Evolutionary conservation across 92 coral and sea anemone species (phyloP).

Genomic region (Zoanthus sociatus): DNA sequence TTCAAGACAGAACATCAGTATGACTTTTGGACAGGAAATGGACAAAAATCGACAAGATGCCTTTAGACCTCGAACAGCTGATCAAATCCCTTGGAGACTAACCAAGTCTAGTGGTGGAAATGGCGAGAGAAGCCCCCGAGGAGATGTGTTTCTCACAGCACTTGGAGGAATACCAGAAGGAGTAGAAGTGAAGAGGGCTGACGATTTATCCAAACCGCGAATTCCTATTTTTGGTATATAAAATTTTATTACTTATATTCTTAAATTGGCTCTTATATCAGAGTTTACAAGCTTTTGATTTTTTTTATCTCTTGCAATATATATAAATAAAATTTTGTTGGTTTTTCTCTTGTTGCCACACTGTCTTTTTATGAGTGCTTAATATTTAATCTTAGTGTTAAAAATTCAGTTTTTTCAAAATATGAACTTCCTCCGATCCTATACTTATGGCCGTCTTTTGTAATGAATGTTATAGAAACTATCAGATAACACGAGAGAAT

Average conservation of each 20-base stretch:
- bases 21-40: slow-evolving; percentile 79
- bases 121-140: slow-evolving; percentile 69
- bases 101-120: slow-evolving; percentile 76
- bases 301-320: background rate
- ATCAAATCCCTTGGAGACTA: slow-evolving; percentile 98
- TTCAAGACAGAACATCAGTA: slow-evolving; percentile 74
- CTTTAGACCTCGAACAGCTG: slow-evolving; percentile 95
- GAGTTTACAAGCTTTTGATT: background rate
- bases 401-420: background rate
- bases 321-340: slow-evolving; percentile 17
- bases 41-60: slow-evolving; percentile 72
- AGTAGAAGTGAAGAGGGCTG: slow-evolving; percentile 89
- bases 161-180: slow-evolving; percentile 96
- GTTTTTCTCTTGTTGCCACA: slow-evolving; percentile 8
- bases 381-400: background rate
- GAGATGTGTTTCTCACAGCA: slow-evolving; percentile 60
- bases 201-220: slow-evolving; percentile 85
- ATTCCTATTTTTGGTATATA: slow-evolving; percentile 94
- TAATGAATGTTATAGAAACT: background rate
- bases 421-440: background rate
- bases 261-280: background rate
- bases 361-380: slow-evolving; percentile 9
- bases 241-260: background rate
- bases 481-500: background rate
- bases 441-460: background rate